A percentile compares a stretch with the other conserved stretches of the same genome.
Conservation (phyloP, 2,797 vertebrate genomes). For the Lacerta viridis region DNA sequence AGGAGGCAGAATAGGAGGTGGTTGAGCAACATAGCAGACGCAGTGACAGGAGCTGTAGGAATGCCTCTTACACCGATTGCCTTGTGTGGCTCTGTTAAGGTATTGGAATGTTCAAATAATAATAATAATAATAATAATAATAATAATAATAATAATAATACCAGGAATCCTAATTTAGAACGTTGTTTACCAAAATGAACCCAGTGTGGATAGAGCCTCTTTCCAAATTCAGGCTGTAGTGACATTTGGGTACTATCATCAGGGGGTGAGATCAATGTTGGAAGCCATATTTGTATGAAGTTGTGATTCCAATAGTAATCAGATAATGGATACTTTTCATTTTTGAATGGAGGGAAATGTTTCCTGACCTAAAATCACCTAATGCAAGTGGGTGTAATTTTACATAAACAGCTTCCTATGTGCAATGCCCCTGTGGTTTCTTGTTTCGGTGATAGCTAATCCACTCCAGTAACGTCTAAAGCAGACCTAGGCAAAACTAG, state of each 20-base stretch:
- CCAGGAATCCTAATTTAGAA: background rate
- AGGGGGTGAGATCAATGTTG: background rate
- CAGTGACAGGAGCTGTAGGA: background rate
- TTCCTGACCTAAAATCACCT: too few relatives aligned
- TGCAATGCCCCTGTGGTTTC: background rate
- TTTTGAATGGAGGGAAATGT: background rate
- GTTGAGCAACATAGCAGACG: background rate
- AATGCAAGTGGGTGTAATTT: too few relatives aligned
- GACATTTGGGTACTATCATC: background rate
- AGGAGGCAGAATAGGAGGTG: background rate
- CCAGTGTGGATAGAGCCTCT: background rate
- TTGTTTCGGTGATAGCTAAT: background rate
- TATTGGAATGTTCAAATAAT: background rate
- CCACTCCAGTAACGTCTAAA: background rate
- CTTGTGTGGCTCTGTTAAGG: background rate
- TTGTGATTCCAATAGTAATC: background rate
- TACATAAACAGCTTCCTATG: background rate
- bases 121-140: too few relatives aligned
- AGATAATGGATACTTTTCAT: background rate
- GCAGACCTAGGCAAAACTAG: background rate
- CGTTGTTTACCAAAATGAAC: background rate
- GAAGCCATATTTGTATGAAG: background rate
- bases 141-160: too few relatives aligned
- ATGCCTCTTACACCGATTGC: background rate
- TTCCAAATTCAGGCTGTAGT: background rate